These are phyloP conservation scores for Babyrousa celebensis DNA, from an alignment of 2,797 vertebrate genomes.

Conservation along the genomic window DNA sequence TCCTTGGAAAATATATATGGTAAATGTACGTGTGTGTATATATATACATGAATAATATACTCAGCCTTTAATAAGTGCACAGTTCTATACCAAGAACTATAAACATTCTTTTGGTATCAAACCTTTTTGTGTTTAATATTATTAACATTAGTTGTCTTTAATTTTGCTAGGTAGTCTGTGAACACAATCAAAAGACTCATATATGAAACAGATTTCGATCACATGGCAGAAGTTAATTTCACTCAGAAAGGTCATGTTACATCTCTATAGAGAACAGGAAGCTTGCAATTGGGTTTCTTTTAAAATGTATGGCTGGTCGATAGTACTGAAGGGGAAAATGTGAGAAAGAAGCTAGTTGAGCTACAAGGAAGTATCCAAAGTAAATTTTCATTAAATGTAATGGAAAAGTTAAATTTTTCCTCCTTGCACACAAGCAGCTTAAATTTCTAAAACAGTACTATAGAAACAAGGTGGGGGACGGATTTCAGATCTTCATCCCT, in stretches of 20 bases:
- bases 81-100: neutral
- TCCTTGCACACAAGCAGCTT: neutral
- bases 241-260: slow-evolving; percentile 15
- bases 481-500: neutral
- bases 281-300: slow-evolving; percentile 56
- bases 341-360: slow-evolving; percentile 70
- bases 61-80: slow-evolving; percentile 18
- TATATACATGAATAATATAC: neutral
- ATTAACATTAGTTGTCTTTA: neutral
- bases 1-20: slow-evolving; percentile 12
- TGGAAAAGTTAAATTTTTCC: slow-evolving; percentile 31
- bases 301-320: neutral
- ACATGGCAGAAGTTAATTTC: slow-evolving; percentile 44
- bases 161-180: slow-evolving; percentile 33
- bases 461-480: neutral
- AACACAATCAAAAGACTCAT: slow-evolving; percentile 37
- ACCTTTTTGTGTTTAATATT: slow-evolving; percentile 16
- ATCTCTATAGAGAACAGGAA: neutral
- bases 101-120: neutral
- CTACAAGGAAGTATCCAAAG: slow-evolving; percentile 51
- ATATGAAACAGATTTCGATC: slow-evolving; percentile 47
- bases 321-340: slow-evolving; percentile 12
- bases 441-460: slow-evolving; percentile 58
- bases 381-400: slow-evolving; percentile 39
- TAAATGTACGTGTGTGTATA: neutral